Percentiles rank a stretch among this genome's conserved stretches.
Evolutionary conservation across 2,888 invertebrate species (phyloP).

Genomic region (Glaucopsyche alexis): DNA sequence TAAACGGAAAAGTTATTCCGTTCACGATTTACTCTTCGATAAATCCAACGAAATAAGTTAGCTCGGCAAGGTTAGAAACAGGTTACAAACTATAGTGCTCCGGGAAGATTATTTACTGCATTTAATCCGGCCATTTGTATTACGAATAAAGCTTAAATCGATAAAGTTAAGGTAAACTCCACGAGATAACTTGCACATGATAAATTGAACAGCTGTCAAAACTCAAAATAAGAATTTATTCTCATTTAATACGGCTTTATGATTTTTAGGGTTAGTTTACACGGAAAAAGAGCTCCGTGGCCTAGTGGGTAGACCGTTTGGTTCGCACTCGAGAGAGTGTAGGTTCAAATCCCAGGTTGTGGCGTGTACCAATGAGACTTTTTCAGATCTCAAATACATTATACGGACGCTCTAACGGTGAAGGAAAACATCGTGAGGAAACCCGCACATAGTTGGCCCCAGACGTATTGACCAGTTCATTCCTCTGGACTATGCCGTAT

Average conservation of each 20-base stretch:
- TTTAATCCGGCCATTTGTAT: slow-evolving; percentile 14
- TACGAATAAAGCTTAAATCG: neutral
- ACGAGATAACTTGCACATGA: neutral
- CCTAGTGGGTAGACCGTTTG: too few species aligned
- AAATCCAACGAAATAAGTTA: slow-evolving; percentile 18
- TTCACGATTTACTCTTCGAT: slow-evolving; percentile 5
- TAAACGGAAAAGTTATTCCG: slow-evolving; percentile 1
- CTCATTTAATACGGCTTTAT: neutral
- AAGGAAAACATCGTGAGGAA: too few species aligned
- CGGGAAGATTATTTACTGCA: slow-evolving; percentile 17
- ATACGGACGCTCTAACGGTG: too few species aligned
- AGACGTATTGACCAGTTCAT: too few species aligned
- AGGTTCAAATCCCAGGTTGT: too few species aligned
- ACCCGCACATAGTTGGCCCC: too few species aligned
- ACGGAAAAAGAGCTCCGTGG: too few species aligned
- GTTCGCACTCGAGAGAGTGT: too few species aligned
- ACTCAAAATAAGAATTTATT: neutral
- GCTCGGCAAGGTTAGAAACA: neutral
- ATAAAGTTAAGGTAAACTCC: slow-evolving; percentile 8
- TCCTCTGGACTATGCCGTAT: too few species aligned
- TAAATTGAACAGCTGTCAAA: slow-evolving; percentile 14
- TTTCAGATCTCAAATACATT: too few species aligned
- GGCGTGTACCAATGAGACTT: too few species aligned
- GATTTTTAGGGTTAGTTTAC: neutral
- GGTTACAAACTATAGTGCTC: slow-evolving; percentile 12